Evolutionary conservation across 2,888 invertebrate species (phyloP), one percentile per base, ranked within the genome.

Genomic region (Bruchidius siliquastri): DNA sequence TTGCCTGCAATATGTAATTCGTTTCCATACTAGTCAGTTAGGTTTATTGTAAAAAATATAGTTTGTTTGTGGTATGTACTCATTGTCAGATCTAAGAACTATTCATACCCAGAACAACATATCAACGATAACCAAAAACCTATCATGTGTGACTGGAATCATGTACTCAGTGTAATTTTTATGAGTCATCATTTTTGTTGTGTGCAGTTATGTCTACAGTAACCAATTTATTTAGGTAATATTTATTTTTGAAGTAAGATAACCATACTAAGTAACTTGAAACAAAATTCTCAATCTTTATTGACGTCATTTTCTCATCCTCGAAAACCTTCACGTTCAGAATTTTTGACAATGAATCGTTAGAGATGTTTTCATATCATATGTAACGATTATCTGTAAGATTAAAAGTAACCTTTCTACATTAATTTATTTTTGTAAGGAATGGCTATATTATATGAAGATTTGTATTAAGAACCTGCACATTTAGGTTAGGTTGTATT

Each of bases 401-500:
- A n/a, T 67, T 21, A 10, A 68, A 21, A 1, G 20, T 21, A 20
- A 21, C 22, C 10, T 49, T 49, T 49, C 49, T 49, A 49, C 68
- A 22, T 68, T 68, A 68, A 68, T 72, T 74, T 72, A 21, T 71
- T 75, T 71, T 71, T 74, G 72, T 75, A 69, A 68, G 72, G 18
- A 69, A 22, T 69, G 73, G 74, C 74, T 76, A 76, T 73, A 73
- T 74, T 74, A 72, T 30, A 70, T 75, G 76, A 70, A 75, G 75
- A 72, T 75, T 76, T 73, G 76, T 76, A 76, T 76, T 76, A 76
- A 75, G 32, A 73, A 74, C 75, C 75, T 75, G 75, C 75, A 72
- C 74, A 74, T 72, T 70, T 75, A 74, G 71, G 70, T 73, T 72
- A 74, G 72, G 6, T 21, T 73, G 70, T 74, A 71, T 69, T 69